Evolutionary conservation across 1,140 invertebrate species (phyloP).

Genomic region (Nasonia giraulti): DNA sequence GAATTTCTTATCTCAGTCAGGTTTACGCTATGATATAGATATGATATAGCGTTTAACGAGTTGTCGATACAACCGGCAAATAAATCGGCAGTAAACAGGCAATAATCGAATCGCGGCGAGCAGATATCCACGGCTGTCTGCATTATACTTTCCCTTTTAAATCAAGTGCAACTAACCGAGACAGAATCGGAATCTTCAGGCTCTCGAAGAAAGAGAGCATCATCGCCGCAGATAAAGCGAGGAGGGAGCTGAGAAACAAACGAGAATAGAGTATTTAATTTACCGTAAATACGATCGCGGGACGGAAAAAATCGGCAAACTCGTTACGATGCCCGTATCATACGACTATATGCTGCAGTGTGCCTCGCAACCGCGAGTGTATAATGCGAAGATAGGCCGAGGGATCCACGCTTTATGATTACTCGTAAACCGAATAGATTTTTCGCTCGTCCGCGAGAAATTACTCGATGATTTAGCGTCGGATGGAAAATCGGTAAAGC

Average conservation of each 20-base stretch:
- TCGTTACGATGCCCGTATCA: background rate
- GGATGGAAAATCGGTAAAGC: background rate
- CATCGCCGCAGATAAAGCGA: background rate
- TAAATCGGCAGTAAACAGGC: background rate
- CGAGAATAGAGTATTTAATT: background rate
- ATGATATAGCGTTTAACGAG: too few relatives aligned
- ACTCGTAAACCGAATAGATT: background rate
- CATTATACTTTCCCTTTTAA: slow-evolving; percentile 31
- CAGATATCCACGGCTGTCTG: background rate
- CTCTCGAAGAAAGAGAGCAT: background rate
- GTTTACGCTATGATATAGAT: background rate
- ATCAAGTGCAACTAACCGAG: slow-evolving; percentile 38
- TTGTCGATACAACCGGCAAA: background rate
- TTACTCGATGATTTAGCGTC: background rate
- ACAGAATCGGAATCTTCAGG: background rate
- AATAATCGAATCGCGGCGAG: background rate
- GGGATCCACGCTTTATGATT: background rate
- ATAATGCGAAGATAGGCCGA: background rate
- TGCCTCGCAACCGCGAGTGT: background rate
- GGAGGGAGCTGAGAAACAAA: background rate
- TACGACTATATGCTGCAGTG: too few relatives aligned
- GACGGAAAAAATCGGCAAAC: background rate
- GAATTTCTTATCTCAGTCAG: too few relatives aligned
- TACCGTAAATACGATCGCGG: background rate
- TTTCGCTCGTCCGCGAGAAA: background rate